Base-by-base conservation (phyloP, 2,888 invertebrate species). In the Drosophila leonis region DNA sequence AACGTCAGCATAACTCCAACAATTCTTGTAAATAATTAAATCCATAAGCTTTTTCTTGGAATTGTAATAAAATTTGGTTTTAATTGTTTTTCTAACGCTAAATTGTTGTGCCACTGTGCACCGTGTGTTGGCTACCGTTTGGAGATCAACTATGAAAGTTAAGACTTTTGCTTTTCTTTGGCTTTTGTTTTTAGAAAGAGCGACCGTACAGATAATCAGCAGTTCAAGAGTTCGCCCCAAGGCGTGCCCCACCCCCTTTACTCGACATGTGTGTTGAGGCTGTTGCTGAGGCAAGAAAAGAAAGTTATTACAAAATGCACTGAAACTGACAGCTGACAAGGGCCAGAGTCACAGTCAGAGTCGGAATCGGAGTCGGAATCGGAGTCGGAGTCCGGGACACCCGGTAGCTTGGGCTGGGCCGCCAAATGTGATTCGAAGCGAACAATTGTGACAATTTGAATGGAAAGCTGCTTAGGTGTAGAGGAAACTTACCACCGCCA, bases 401-500 rank as follows among this genome's bases (percentile, higher is more conserved):
- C 75, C 74, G 64, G 57, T 24, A 65, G 69, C 48, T n/a, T 10
- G 41, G 62, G 73, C 63, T 46, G 41, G 27, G 65, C 59, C 49
- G 27, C 9, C 56, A 60, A 51, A 41, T 75, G 72, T 56, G 76
- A 72, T 74, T 72, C 55, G 63, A 13, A 64, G 77, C 77, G 62
- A 61, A 55, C 61, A 77, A 77, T 77, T 77, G 77, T 77, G 77
- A 77, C 77, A 77, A 48, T 55, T 57, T 46, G 35, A 31, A 60
- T 13, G 57, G 20, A 29, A 31, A 15, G 42, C 37, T 27, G 39
- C 13, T 57, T 49, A 46, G 39, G 29, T 10, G 27, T 27, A 18
- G 18, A 39, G n/a, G 41, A 24, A 42, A 42, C 92, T 90, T 80
- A 92, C 92, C 92, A 81, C 92, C 92, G 69, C 92, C 92, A 65